These are phyloP conservation scores for Lutraria lutraria DNA, from an alignment of 2,888 invertebrate species.

Conservation along the genomic window DNA sequence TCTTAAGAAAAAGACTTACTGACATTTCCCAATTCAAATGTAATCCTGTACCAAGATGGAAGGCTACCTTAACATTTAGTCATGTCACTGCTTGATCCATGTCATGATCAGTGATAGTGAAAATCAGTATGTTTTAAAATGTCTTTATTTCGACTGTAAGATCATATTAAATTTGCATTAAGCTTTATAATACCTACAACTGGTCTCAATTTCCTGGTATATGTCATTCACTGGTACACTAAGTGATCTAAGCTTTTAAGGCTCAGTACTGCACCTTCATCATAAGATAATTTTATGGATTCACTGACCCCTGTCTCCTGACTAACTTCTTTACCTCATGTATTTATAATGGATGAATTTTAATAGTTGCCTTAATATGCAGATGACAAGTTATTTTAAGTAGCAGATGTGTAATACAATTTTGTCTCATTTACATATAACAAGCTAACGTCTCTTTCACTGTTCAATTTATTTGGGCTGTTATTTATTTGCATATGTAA, in stretches of 20 bases:
- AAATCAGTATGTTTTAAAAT: not conserved
- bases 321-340: not conserved
- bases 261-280: not conserved
- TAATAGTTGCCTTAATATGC: slow-evolving; percentile 16
- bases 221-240: not conserved
- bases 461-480: not conserved
- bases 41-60: too few relatives aligned
- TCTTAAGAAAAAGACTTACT: too few relatives aligned
- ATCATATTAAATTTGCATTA: not conserved
- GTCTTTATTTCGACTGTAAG: not conserved
- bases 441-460: slow-evolving; percentile 4
- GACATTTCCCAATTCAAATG: too few relatives aligned
- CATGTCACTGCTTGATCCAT: too few relatives aligned
- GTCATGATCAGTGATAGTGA: too few relatives aligned
- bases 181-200: not conserved
- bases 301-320: not conserved
- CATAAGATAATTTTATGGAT: not conserved
- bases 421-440: not conserved
- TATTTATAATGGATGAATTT: slow-evolving; percentile 12
- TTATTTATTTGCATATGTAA: not conserved
- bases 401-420: slow-evolving; percentile 9
- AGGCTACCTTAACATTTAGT: too few relatives aligned
- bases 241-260: slow-evolving; percentile 17
- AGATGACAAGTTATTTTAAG: not conserved
- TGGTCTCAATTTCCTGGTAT: not conserved